These are phyloP conservation scores for Poecilus cupreus DNA, from an alignment of 2,888 invertebrate species.

Conservation along the genomic window DNA sequence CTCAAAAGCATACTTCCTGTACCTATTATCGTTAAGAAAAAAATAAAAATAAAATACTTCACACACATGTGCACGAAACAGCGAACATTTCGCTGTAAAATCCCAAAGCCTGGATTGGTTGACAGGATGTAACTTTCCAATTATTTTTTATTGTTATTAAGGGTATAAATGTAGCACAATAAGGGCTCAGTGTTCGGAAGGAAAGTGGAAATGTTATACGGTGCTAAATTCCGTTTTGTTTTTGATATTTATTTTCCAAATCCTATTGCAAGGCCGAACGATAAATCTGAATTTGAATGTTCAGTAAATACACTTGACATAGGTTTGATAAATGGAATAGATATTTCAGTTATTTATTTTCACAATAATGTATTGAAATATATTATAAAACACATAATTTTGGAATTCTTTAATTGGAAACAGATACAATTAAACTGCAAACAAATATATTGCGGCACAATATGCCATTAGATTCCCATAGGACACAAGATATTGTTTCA, in stretches of 20 bases:
- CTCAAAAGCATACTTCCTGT: slow-evolving; percentile 35
- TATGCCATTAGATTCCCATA: no score
- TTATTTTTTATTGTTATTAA: slow-evolving; percentile 34
- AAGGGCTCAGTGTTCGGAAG: background rate
- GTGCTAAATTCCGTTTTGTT: slow-evolving; percentile 64
- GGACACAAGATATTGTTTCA: no score
- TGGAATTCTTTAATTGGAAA: no score
- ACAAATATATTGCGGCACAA: no score
- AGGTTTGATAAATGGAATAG: no score
- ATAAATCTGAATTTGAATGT: no score
- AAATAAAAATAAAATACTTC: slow-evolving; percentile 1
- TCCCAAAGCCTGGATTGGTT: background rate
- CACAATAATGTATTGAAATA: no score
- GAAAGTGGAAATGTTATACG: slow-evolving; percentile 61
- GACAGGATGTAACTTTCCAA: slow-evolving; percentile 15
- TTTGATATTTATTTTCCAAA: slow-evolving; percentile 60
- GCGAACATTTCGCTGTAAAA: background rate
- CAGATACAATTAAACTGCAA: no score
- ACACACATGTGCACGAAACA: background rate
- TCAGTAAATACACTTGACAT: no score
- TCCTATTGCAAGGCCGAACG: slow-evolving; percentile 63
- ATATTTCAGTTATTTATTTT: no score
- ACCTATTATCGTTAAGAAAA: slow-evolving; percentile 5
- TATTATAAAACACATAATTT: no score
- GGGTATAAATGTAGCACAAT: slow-evolving; percentile 1